Percentiles rank a stretch among this genome's conserved stretches.
Conservation (phyloP, 2,113 vertebrate species). For the Jaculus jaculus region DNA sequence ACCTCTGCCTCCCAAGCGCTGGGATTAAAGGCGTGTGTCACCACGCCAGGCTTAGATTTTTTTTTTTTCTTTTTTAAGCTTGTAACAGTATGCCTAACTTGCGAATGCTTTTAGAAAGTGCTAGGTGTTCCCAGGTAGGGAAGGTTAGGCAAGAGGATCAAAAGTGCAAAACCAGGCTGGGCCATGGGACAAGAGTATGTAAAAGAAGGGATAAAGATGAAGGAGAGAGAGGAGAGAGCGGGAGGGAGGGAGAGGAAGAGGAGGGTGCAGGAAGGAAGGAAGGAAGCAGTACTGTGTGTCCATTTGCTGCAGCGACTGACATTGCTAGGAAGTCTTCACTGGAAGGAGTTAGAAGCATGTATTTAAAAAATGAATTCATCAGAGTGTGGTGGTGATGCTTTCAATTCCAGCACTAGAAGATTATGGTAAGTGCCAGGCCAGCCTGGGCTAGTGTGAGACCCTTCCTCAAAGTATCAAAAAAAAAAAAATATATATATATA, state of each 20-base stretch:
- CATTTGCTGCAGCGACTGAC: neutral
- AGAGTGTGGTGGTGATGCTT: no score
- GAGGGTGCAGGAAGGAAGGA: no score
- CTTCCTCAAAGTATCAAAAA: no score
- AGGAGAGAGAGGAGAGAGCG: neutral
- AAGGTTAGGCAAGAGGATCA: neutral
- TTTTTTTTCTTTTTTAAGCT: no score
- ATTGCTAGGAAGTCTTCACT: neutral
- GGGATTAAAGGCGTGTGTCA: no score
- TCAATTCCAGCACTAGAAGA: no score
- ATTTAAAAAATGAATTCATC: slow-evolving; percentile 17
- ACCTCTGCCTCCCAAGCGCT: neutral
- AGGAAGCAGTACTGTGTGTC: no score
- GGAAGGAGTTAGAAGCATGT: slow-evolving; percentile 12
- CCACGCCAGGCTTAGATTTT: no score
- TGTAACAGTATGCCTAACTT: neutral
- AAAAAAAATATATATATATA: no score
- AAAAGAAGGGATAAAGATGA: neutral
- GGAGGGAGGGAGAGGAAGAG: neutral
- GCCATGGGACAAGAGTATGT: neutral
- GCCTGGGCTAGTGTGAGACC: no score
- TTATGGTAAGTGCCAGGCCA: no score
- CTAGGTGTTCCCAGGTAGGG: no score
- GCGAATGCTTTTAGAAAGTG: neutral
- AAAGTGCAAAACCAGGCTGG: neutral